A percentile compares a stretch with the other conserved stretches of the same genome.
These are phyloP conservation scores for Chouioia cunea DNA, from an alignment of 2,888 invertebrate genomes.

Conservation along the genomic window DNA sequence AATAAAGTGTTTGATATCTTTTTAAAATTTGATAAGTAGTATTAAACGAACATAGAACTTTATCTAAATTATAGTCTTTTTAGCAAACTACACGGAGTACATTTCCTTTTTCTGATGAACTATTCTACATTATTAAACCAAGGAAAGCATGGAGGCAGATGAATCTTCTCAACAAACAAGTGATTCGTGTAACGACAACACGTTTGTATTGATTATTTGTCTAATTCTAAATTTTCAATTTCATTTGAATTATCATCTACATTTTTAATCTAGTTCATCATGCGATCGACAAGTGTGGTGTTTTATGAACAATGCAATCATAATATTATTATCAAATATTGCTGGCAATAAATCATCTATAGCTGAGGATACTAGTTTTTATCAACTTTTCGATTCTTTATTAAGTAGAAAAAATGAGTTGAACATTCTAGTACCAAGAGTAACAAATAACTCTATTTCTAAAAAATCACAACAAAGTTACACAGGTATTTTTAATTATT, in stretches of 20 bases:
- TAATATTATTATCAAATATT: slow-evolving; percentile 73
- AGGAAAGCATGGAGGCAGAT: slow-evolving; percentile 28
- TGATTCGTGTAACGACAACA: slow-evolving; percentile 20
- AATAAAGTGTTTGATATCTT: too few relatives aligned
- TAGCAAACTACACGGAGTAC: too few relatives aligned
- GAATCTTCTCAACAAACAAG: slow-evolving; percentile 6
- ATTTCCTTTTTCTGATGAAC: too few relatives aligned
- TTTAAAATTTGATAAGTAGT: too few relatives aligned
- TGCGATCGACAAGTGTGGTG: slow-evolving; percentile 70
- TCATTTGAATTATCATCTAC: not conserved
- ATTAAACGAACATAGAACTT: too few relatives aligned
- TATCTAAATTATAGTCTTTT: too few relatives aligned
- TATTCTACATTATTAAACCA: too few relatives aligned
- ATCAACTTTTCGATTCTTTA: slow-evolving; percentile 73
- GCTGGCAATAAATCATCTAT: slow-evolving; percentile 66
- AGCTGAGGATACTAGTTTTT: slow-evolving; percentile 71
- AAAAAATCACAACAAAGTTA: slow-evolving; percentile 55
- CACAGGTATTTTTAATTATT: slow-evolving; percentile 51
- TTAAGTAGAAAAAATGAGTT: slow-evolving; percentile 58
- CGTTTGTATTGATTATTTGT: slow-evolving; percentile 6
- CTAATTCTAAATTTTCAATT: not conserved
- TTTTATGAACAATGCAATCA: slow-evolving; percentile 75
- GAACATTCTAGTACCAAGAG: slow-evolving; percentile 59
- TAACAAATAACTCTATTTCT: slow-evolving; percentile 44
- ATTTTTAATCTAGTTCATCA: slow-evolving; percentile 18